Evolutionary conservation across 2,113 vertebrate genomes (phyloP).

Genomic region (Bagarius yarrelli): DNA sequence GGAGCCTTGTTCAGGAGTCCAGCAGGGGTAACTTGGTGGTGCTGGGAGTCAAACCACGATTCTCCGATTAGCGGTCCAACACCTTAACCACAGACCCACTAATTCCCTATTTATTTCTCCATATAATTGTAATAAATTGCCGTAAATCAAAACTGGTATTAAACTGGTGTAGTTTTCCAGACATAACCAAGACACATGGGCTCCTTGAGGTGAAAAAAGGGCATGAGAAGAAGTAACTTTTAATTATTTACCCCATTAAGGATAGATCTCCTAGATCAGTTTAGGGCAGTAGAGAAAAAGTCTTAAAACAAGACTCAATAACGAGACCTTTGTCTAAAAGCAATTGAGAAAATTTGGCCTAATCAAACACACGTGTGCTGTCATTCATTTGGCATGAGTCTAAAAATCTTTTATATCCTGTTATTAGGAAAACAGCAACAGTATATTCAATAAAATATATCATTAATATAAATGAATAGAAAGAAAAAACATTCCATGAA

Average conservation of each 20-base stretch:
- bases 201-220: not conserved
- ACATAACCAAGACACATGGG: not conserved
- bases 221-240: not conserved
- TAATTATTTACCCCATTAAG: not conserved
- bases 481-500: conserved; percentile 5
- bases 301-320: not conserved
- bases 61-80: too few relatives aligned
- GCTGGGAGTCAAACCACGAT: too few relatives aligned
- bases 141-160: too few relatives aligned
- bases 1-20: too few relatives aligned
- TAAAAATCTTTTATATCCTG: not conserved
- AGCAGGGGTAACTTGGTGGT: too few relatives aligned
- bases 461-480: not conserved
- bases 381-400: conserved; percentile 2
- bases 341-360: not conserved
- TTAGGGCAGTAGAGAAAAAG: not conserved
- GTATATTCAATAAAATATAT: not conserved
- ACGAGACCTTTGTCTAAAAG: not conserved
- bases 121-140: not conserved
- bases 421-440: conserved; percentile 6
- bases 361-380: not conserved
- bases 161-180: not conserved
- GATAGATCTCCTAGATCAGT: not conserved
- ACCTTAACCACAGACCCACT: too few relatives aligned
- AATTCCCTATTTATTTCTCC: not conserved